Conservation (phyloP, 2,888 invertebrate species). For the Brachypalpus laphriformis region DNA sequence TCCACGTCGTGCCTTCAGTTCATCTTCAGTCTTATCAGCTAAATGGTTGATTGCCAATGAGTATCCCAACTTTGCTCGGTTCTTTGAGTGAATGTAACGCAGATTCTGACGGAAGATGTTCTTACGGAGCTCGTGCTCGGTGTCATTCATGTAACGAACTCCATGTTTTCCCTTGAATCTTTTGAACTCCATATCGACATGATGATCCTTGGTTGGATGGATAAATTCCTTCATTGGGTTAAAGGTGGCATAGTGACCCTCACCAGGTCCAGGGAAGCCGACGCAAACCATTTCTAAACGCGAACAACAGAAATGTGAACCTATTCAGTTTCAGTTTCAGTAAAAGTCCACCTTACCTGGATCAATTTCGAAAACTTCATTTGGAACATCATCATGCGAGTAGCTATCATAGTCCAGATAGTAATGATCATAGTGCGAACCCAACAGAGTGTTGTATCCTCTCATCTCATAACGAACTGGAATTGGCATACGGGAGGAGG, state of each 20-base stretch:
- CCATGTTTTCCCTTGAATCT: constrained; percentile 89
- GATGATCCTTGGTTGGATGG: constrained; percentile 88
- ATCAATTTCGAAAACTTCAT: constrained; percentile 87
- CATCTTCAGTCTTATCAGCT: constrained; percentile 91
- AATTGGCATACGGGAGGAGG: constrained; percentile 84
- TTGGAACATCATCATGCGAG: constrained; percentile 87
- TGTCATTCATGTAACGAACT: constrained; percentile 86
- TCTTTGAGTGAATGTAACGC: constrained; percentile 91
- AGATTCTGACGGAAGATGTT: constrained; percentile 94
- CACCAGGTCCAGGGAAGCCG: constrained; percentile 95
- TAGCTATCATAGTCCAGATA: constrained; percentile 91
- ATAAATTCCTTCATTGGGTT: constrained; percentile 97
- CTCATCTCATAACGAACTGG: constrained; percentile 95
- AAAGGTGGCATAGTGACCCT: constrained; percentile 90
- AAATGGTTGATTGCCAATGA: constrained; percentile 93
- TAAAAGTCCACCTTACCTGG: constrained; percentile 83
- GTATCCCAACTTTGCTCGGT: constrained; percentile 89
- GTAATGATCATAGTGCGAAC: constrained; percentile 98
- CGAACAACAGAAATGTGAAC: too few relatives aligned
- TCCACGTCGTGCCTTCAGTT: constrained; percentile 90
- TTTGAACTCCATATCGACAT: constrained; percentile 89
- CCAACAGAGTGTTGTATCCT: constrained; percentile 95
- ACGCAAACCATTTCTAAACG: constrained; percentile 86
- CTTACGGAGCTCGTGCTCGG: constrained; percentile 88
- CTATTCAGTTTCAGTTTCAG: background rate